phyloP scores from a whole-genome alignment of 2,888 invertebrate species.

The Ecliptopera silaceata region DNA sequence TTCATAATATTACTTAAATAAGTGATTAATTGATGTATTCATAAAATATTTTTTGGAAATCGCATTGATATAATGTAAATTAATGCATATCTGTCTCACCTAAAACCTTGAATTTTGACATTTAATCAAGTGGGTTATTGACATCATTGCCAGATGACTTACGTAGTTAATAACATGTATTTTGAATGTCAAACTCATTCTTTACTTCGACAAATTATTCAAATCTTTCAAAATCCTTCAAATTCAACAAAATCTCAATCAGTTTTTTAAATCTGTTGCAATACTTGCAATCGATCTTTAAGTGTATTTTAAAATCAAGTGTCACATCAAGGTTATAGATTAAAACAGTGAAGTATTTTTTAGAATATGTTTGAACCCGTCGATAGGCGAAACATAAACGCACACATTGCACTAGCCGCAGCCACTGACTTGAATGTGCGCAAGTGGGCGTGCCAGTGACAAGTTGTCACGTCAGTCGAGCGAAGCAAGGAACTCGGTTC shows the following conservation, averaged over 20 bases:
- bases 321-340: too few species aligned
- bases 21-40: too few species aligned
- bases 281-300: background rate
- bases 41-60: background rate
- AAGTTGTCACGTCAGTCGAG: conserved; percentile 54
- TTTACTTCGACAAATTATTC: conserved; percentile 13
- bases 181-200: conserved; percentile 27
- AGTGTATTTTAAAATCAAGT: too few species aligned
- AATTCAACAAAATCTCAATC: background rate
- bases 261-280: too few species aligned
- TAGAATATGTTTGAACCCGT: conserved; percentile 1
- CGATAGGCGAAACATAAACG: conserved; percentile 18
- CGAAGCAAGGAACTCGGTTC: conserved; percentile 45
- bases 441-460: conserved; percentile 49
- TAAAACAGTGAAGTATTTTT: background rate
- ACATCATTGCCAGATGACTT: conserved; percentile 41
- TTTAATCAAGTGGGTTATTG: conserved; percentile 37
- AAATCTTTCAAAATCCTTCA: background rate
- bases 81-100: conserved; percentile 1
- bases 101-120: conserved; percentile 9
- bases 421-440: conserved; percentile 28
- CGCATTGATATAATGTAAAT: background rate
- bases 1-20: too few species aligned
- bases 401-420: conserved; percentile 23
- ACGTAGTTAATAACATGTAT: conserved; percentile 25